Base-by-base conservation (phyloP, 2,888 invertebrate species). In the Caenorhabditis drosophilae region DNA sequence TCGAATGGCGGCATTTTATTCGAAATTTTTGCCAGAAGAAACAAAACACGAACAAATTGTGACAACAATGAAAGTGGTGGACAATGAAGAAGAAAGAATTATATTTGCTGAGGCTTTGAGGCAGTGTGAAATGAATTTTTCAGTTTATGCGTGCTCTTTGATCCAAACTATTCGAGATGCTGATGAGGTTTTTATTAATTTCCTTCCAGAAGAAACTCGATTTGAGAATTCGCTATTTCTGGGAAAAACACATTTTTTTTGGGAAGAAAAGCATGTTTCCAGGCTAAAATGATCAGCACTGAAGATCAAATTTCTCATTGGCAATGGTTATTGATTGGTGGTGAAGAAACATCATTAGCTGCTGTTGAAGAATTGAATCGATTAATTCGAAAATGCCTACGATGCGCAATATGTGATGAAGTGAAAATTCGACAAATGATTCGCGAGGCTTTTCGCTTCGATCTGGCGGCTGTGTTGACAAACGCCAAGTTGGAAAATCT, bases 11-110 rank as follows among this genome's bases (percentile, higher is more conserved):
- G 52, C 55, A 11, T 66, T 66, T 41, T 66, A 60, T 27, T 66
- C 66, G 15, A 55, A 60, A 46, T 66, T 66, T 41, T 25, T 66
- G 15, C 56, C 56, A 15, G 53, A 51, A n/a, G 51, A 52, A 6
- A 44, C 47, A 44, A 66, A 66, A 23, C 7, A 38, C 23, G 26
- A 36, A 4, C 51, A 66, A 25, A 55, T 66, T 46, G 49, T 66
- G 2, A 49, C 56, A 15, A 66, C 66, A 4, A 66, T 66, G 66
- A 66, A 66, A 66, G 66, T 52, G 46, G 56, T 59, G 3, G 52
- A 59, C 1, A 36, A 44, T 16, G 56, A 48, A 9, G 36, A 56
- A n/a, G 66, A 66, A 22, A 46, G 66, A 4, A 25, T 27, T 2
- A 35, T 56, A 2, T 48, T 66, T 26, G 42, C 26, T 1, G 49